A percentile compares a stretch with the other conserved stretches of the same genome.
These are phyloP conservation scores for Corythucha ciliata DNA, from an alignment of 2,888 invertebrate genomes.

Conservation along the genomic window DNA sequence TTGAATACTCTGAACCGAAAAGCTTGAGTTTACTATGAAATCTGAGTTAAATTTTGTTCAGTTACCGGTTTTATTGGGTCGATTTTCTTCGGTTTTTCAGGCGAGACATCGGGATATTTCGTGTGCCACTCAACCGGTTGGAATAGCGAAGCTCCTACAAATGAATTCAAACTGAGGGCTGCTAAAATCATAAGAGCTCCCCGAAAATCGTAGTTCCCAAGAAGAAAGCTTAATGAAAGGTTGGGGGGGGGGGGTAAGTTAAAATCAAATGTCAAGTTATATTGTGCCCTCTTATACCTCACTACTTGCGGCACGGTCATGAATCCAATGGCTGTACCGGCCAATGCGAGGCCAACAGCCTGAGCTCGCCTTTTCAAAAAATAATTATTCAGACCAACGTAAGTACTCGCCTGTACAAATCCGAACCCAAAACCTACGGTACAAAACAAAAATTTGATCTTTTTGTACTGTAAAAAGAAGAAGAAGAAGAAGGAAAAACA, in stretches of 20 bases:
- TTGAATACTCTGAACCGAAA: too few relatives aligned
- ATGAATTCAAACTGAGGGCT: slow-evolving; percentile 52
- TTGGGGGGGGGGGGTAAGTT: too few relatives aligned
- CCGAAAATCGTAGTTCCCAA: slow-evolving; percentile 55
- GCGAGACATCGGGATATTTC: slow-evolving; percentile 39
- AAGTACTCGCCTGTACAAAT: slow-evolving; percentile 59
- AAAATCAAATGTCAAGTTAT: too few relatives aligned
- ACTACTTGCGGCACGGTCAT: slow-evolving; percentile 65
- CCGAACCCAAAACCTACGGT: slow-evolving; percentile 63
- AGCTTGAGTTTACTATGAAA: too few relatives aligned
- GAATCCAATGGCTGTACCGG: slow-evolving; percentile 66
- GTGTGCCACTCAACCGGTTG: slow-evolving; percentile 51
- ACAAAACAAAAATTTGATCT: too few relatives aligned
- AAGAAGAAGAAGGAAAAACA: too few relatives aligned
- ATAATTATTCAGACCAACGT: slow-evolving; percentile 62
- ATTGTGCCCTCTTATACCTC: too few relatives aligned
- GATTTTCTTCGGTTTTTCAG: too few relatives aligned
- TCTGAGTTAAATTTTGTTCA: too few relatives aligned
- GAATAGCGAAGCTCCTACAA: slow-evolving; percentile 43
- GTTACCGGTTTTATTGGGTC: too few relatives aligned
- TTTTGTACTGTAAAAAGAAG: too few relatives aligned
- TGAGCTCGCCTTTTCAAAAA: slow-evolving; percentile 57
- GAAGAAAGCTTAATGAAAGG: slow-evolving; percentile 47
- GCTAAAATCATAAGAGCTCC: slow-evolving; percentile 56
- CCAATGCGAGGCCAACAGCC: slow-evolving; percentile 66